Evolutionary conservation across 2,113 vertebrate species (phyloP), one percentile per base, ranked within the genome.

Genomic region (Saguinus midas): DNA sequence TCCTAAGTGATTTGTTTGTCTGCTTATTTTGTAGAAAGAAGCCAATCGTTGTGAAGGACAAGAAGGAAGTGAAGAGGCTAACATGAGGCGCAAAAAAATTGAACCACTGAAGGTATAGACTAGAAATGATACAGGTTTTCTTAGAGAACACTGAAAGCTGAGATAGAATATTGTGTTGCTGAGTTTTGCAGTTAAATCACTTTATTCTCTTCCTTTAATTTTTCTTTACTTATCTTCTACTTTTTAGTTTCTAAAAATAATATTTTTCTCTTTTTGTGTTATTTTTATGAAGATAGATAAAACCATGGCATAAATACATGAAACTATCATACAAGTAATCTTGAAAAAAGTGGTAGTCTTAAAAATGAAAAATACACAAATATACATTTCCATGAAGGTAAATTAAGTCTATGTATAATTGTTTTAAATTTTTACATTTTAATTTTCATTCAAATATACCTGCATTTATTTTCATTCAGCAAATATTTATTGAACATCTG

Each of bases 21-120:
- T 91, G 78, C 43, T 93, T 97, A 66, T 93, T 97, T 98, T 98
- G 29, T 97, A 99, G 99, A 99, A 84, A 91, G 99, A 98, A 98
- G 43, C 87, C 85, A 98, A 99, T 96, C 98, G 98, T 75, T 99
- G 99, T 37, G 98, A 99, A 98, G 99, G 99, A 95, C 99, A 99
- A 91, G 99, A 99, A 96, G 99, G 98, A 55, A 99, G 95, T 1
- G 99, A 99, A 92, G 99, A 99, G 96, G 98, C 98, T 9, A 99
- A 99, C 95, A 95, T 98, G 75, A 99, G 99, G 96, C 99, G 99
- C 45, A 99, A 99, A 97, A 99, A 99, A 98, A 99, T 99, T 25
- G 99, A 99, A 98, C 98, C 97, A 2, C 98, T 99, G 72, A 99
- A 99, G 98, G 99, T 99, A 98, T 97, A 58, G 29, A 79, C 52